Percentiles rank a stretch among this genome's conserved stretches.
These are phyloP conservation scores for Furcifer pardalis DNA, from an alignment of 2,797 vertebrate species.

Conservation along the genomic window DNA sequence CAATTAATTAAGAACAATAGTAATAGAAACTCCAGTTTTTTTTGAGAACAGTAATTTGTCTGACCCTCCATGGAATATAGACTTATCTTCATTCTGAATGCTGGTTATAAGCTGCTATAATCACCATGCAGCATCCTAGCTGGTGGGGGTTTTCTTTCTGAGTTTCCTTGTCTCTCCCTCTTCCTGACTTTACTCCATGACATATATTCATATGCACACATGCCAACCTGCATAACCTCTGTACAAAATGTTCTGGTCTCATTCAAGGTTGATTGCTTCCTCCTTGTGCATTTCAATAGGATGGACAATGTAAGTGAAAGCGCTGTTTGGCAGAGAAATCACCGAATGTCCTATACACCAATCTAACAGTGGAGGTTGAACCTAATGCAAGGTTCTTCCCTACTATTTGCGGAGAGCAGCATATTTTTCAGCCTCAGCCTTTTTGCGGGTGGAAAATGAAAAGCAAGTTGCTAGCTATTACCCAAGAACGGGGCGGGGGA, in stretches of 20 bases:
- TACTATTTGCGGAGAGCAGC: conserved; percentile 49
- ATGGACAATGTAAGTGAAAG: conserved; percentile 40
- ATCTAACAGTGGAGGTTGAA: conserved; percentile 45
- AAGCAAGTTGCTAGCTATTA: conserved; percentile 58
- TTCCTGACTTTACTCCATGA: neutral
- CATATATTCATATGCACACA: neutral
- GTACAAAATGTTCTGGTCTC: conserved; percentile 20
- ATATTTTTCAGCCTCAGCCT: conserved; percentile 57
- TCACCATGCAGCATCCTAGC: neutral
- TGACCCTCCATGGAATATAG: neutral
- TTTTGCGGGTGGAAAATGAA: conserved; percentile 67
- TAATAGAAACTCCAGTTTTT: neutral
- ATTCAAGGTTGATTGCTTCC: conserved; percentile 19
- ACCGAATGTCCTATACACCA: conserved; percentile 25
- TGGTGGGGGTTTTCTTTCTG: neutral
- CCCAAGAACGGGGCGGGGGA: conserved; percentile 39
- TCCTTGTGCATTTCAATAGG: conserved; percentile 1
- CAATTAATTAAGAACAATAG: too few relatives aligned
- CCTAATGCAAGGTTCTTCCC: conserved; percentile 53
- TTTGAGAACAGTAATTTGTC: neutral
- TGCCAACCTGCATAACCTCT: neutral
- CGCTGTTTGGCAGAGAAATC: conserved; percentile 27
- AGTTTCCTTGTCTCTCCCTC: neutral
- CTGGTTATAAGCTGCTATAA: neutral
- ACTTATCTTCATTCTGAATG: neutral